Percentiles rank a stretch among this genome's conserved stretches.
Conservation (phyloP, 2,888 invertebrate species). For the Dolomedes plantarius region DNA sequence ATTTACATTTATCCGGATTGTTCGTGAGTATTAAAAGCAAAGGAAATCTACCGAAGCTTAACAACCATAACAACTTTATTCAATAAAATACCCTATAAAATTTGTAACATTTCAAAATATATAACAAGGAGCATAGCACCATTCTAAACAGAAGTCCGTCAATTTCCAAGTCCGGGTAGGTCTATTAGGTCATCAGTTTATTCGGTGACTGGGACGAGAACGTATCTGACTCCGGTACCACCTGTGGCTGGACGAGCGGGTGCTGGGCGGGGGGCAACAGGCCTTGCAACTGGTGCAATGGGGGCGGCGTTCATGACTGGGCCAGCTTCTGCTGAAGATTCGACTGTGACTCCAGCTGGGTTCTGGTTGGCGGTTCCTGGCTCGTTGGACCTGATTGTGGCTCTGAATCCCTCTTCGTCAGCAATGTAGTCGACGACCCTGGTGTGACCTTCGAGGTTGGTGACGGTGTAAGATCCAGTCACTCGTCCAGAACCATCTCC, state of each 20-base stretch:
- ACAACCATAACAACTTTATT: too few relatives aligned
- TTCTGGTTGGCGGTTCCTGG: constrained; percentile 70
- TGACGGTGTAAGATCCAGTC: constrained; percentile 71
- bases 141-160: too few relatives aligned
- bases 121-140: too few relatives aligned
- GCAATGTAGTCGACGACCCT: constrained; percentile 72
- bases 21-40: too few relatives aligned
- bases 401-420: constrained; percentile 72
- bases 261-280: background rate
- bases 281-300: background rate
- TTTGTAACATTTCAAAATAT: too few relatives aligned
- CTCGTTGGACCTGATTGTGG: constrained; percentile 72
- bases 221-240: constrained; percentile 25
- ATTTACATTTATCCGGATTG: too few relatives aligned
- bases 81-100: too few relatives aligned
- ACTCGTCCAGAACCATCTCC: constrained; percentile 72
- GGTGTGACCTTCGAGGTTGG: constrained; percentile 70
- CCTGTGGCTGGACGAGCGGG: background rate
- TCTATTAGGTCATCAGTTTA: too few relatives aligned
- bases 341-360: constrained; percentile 46
- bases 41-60: too few relatives aligned
- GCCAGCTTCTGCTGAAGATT: constrained; percentile 27
- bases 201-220: constrained; percentile 29
- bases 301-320: constrained; percentile 44
- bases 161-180: too few relatives aligned